A percentile compares a stretch with the other conserved stretches of the same genome.
These are phyloP conservation scores for Tachyglossus aculeatus DNA, from an alignment of 2,797 vertebrate genomes.

Conservation along the genomic window DNA sequence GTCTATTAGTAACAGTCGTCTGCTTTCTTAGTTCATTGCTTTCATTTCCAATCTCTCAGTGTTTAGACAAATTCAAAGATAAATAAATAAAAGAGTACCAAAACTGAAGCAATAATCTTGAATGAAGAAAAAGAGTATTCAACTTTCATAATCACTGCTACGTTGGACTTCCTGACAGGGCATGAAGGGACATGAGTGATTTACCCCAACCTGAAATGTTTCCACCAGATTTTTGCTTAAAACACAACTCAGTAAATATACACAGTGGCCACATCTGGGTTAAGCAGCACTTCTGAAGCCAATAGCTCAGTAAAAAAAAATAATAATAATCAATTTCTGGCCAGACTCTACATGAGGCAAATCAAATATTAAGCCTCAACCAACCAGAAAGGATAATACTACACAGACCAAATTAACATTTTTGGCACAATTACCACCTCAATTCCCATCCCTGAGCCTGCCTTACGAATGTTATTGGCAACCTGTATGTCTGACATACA, in stretches of 20 bases:
- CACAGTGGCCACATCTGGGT: too few species aligned
- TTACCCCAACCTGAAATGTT: neutral
- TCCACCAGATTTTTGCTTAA: neutral
- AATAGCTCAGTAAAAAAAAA: neutral
- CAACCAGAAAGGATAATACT: too few species aligned
- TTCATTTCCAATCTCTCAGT: neutral
- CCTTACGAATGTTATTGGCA: too few species aligned
- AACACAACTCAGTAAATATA: rapidly evolving
- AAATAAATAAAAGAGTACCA: neutral
- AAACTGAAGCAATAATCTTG: neutral
- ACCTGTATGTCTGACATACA: too few species aligned
- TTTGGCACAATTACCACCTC: too few species aligned
- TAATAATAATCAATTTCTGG: neutral
- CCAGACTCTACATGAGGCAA: too few species aligned
- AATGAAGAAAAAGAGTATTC: neutral
- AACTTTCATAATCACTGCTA: neutral
- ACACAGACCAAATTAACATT: too few species aligned
- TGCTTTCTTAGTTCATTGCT: neutral
- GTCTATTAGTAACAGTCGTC: neutral
- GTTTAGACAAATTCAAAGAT: neutral
- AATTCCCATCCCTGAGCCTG: too few species aligned
- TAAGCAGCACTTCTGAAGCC: too few species aligned
- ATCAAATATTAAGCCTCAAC: too few species aligned
- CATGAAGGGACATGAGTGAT: neutral
- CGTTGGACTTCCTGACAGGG: neutral